These are phyloP conservation scores for Amblyopsis rosae DNA, from an alignment of 2,113 vertebrate genomes.

Conservation along the genomic window DNA sequence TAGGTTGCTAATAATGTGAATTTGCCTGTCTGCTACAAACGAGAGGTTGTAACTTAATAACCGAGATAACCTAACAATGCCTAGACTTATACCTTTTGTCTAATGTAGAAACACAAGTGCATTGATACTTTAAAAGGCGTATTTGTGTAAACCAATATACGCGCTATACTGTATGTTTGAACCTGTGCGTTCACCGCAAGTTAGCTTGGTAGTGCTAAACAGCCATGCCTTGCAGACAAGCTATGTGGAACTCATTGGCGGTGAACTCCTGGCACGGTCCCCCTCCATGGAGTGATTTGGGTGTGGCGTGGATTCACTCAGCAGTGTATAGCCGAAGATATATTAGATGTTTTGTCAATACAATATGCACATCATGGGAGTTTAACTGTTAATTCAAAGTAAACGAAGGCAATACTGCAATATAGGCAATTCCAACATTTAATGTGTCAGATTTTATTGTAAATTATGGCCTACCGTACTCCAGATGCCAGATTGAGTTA, in stretches of 20 bases:
- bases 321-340: constrained; percentile 23
- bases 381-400: background rate
- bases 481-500: too few species aligned
- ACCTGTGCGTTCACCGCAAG: background rate
- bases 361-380: background rate
- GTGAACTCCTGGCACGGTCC: constrained; percentile 52
- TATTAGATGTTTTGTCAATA: background rate
- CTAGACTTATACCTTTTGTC: background rate
- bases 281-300: constrained; percentile 64
- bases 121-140: background rate
- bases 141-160: constrained; percentile 11
- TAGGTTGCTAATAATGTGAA: constrained; percentile 23
- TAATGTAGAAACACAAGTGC: background rate
- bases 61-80: background rate
- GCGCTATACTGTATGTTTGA: constrained; percentile 8
- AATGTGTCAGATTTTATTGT: background rate
- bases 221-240: constrained; percentile 8
- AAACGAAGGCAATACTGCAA: background rate
- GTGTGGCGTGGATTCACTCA: constrained; percentile 65
- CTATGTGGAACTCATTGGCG: constrained; percentile 40
- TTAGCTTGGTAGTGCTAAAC: constrained; percentile 31
- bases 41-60: background rate
- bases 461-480: background rate
- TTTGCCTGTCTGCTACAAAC: background rate
- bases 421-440: background rate